A percentile compares a stretch with the other conserved stretches of the same genome.
Conservation (phyloP, 1,140 invertebrate genomes). For the Pygmarrhopalites habei region DNA sequence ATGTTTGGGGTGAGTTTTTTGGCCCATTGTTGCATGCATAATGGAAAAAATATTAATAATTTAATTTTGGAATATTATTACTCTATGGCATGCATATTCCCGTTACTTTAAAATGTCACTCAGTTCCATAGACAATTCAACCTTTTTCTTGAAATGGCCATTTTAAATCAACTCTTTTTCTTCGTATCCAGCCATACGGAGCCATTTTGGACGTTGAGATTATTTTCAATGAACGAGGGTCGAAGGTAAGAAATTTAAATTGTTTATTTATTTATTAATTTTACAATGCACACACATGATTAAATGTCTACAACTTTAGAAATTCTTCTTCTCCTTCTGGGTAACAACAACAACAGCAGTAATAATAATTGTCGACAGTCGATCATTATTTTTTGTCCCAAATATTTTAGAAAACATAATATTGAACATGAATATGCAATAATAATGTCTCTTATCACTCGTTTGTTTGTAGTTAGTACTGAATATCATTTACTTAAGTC, state of each 20-base stretch:
- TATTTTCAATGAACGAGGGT: constrained; percentile 98
- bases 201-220: constrained; percentile 98
- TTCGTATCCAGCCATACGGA: constrained; percentile 85
- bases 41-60: not conserved
- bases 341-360: not conserved
- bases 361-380: not conserved
- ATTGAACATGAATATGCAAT: too few relatives aligned
- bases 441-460: too few relatives aligned
- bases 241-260: constrained; percentile 76
- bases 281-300: not conserved
- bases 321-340: not conserved
- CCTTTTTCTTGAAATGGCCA: too few relatives aligned
- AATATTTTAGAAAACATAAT: too few relatives aligned
- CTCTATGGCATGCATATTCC: too few relatives aligned
- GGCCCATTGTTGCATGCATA: not conserved
- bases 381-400: too few relatives aligned
- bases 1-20: constrained; percentile 88
- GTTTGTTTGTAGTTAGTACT: too few relatives aligned
- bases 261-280: not conserved
- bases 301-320: not conserved
- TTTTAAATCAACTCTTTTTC: too few relatives aligned
- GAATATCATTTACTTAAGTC: too few relatives aligned
- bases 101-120: too few relatives aligned
- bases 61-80: too few relatives aligned
- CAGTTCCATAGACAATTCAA: too few relatives aligned